Percentiles rank a stretch among this genome's conserved stretches.
phyloP scores from a whole-genome alignment of 2,113 vertebrate species.

The Microcebus tavaratra region DNA sequence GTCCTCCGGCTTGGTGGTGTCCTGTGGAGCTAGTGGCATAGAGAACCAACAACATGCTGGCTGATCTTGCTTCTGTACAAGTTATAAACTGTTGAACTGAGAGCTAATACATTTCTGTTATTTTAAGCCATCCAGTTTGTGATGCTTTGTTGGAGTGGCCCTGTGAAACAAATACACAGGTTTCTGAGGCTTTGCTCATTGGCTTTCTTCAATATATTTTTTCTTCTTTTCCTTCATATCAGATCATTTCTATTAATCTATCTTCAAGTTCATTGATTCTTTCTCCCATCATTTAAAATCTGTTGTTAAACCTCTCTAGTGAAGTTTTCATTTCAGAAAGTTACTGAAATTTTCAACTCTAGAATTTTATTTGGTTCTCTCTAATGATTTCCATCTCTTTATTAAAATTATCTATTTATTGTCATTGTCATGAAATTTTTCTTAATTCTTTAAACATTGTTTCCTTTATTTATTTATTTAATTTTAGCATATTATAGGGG shows the following conservation, averaged over 20 bases:
- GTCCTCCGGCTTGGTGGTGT: not conserved
- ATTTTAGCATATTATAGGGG: no score
- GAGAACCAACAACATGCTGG: not conserved
- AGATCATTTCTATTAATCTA: not conserved
- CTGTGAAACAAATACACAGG: not conserved
- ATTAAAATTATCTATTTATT: not conserved
- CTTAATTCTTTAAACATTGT: not conserved
- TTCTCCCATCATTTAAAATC: not conserved
- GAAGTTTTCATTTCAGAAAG: not conserved
- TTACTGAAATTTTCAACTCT: not conserved
- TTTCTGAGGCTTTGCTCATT: not conserved
- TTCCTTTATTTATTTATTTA: not conserved
- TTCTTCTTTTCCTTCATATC: not conserved
- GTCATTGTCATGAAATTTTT: not conserved
- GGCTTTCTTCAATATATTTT: not conserved
- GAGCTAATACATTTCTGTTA: not conserved
- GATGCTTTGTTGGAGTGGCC: not conserved
- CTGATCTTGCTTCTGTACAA: not conserved
- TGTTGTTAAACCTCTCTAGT: not conserved
- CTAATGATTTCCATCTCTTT: not conserved
- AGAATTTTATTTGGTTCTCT: not conserved
- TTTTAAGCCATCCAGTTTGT: not conserved
- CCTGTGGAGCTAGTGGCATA: not conserved
- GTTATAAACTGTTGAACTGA: not conserved
- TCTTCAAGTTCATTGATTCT: not conserved